Evolutionary conservation across 2,113 vertebrate genomes (phyloP).

Genomic region (Sorex araneus): DNA sequence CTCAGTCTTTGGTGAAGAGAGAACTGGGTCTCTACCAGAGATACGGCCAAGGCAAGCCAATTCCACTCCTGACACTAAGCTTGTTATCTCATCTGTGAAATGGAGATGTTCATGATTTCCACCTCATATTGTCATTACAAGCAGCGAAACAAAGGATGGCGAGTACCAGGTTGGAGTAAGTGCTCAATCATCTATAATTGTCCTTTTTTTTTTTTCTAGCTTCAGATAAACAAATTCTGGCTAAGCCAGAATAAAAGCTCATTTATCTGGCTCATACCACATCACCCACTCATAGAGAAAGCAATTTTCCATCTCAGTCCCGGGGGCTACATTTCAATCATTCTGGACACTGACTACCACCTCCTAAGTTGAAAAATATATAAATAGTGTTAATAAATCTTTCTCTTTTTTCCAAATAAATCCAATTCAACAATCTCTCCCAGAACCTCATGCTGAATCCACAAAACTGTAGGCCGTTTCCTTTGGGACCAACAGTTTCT

Average conservation of each 20-base stretch:
- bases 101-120: background rate
- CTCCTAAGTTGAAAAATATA: slow-evolving; percentile 36
- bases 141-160: background rate
- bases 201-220: background rate
- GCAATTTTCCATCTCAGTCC: background rate
- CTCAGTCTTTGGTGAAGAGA: background rate
- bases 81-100: slow-evolving; percentile 26
- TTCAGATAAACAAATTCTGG: background rate
- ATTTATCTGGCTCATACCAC: background rate
- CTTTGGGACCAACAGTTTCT: slow-evolving; percentile 75
- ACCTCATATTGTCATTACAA: background rate
- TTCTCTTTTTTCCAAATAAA: slow-evolving; percentile 30
- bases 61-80: background rate
- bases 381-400: slow-evolving; percentile 51
- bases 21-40: background rate
- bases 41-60: background rate
- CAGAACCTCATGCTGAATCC: slow-evolving; percentile 42
- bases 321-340: background rate
- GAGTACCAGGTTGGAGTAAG: background rate
- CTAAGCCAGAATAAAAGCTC: background rate
- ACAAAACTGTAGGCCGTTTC: slow-evolving; percentile 69
- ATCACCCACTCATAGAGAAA: background rate
- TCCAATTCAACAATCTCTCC: slow-evolving; percentile 45
- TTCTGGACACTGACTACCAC: slow-evolving; percentile 24
- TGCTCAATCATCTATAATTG: background rate